phyloP scores from a whole-genome alignment of 2,888 invertebrate genomes.

The Deroplatys truncata region DNA sequence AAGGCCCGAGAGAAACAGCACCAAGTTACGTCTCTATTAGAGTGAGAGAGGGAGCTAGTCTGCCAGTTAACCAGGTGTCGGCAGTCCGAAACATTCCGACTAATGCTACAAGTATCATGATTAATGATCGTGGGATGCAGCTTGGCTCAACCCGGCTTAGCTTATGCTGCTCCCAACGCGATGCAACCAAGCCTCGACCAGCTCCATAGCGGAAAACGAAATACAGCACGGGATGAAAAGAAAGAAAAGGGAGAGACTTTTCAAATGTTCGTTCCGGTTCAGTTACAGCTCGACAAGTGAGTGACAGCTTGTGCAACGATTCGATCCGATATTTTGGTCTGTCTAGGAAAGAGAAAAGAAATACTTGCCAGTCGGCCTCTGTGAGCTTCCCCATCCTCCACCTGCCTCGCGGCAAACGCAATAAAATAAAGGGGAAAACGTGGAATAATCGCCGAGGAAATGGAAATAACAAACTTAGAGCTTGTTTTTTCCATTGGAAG shows the following conservation, averaged over 20 bases:
- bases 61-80: constrained; percentile 21
- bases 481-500: neutral
- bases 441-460: neutral
- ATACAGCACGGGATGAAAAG: neutral
- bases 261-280: constrained; percentile 17
- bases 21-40: constrained; percentile 24
- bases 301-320: constrained; percentile 23
- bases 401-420: neutral
- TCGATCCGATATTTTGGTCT: constrained; percentile 16
- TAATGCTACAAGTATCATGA: constrained; percentile 29
- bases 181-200: neutral
- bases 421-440: neutral
- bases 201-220: neutral
- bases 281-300: constrained; percentile 21
- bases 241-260: constrained; percentile 2
- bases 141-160: neutral
- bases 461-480: neutral
- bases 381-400: neutral
- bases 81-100: constrained; percentile 19
- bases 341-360: constrained; percentile 7
- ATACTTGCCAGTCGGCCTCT: neutral
- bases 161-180: neutral
- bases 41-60: neutral
- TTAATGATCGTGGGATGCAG: constrained; percentile 23
- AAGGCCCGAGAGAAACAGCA: neutral